Conservation (phyloP, 2,888 invertebrate genomes). For the Gymnosoma rotundatum region DNA sequence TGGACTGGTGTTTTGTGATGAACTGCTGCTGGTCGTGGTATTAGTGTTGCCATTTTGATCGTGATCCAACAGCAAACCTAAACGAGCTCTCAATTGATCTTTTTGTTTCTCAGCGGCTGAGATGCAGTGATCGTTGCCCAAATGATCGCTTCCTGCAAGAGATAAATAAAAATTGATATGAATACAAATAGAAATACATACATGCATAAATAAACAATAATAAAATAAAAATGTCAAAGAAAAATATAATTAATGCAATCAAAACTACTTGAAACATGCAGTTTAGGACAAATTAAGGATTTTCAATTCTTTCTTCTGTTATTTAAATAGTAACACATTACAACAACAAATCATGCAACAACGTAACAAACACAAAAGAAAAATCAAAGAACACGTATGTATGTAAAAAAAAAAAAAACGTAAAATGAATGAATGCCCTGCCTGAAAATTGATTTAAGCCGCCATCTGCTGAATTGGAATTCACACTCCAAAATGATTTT, state of each 20-base stretch:
- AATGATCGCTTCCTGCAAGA: slow-evolving; percentile 75
- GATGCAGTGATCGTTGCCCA: slow-evolving; percentile 73
- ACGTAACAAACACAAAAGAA: slow-evolving; percentile 56
- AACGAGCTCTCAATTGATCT: slow-evolving; percentile 79
- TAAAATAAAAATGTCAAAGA: neutral
- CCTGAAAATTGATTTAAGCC: slow-evolving; percentile 93
- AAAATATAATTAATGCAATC: neutral
- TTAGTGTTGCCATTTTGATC: slow-evolving; percentile 74
- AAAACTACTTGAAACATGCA: slow-evolving; percentile 38
- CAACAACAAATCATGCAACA: slow-evolving; percentile 62
- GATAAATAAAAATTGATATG: slow-evolving; percentile 18
- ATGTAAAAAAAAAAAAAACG: neutral
- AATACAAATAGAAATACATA: neutral
- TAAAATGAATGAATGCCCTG: slow-evolving; percentile 81
- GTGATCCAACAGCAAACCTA: slow-evolving; percentile 77
- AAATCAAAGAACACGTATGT: slow-evolving; percentile 9
- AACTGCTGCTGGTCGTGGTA: slow-evolving; percentile 75
- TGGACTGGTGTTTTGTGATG: slow-evolving; percentile 78
- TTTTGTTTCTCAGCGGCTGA: slow-evolving; percentile 78
- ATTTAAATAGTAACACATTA: slow-evolving; percentile 26
- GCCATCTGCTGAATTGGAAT: slow-evolving; percentile 87
- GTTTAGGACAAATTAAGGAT: slow-evolving; percentile 2
- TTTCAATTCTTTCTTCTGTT: slow-evolving; percentile 7
- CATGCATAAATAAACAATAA: neutral
- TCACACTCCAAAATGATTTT: slow-evolving; percentile 92